Evolutionary conservation across 2,113 vertebrate genomes (phyloP), one percentile per base, ranked within the genome.

Genomic region (Scartelaos histophorus): DNA sequence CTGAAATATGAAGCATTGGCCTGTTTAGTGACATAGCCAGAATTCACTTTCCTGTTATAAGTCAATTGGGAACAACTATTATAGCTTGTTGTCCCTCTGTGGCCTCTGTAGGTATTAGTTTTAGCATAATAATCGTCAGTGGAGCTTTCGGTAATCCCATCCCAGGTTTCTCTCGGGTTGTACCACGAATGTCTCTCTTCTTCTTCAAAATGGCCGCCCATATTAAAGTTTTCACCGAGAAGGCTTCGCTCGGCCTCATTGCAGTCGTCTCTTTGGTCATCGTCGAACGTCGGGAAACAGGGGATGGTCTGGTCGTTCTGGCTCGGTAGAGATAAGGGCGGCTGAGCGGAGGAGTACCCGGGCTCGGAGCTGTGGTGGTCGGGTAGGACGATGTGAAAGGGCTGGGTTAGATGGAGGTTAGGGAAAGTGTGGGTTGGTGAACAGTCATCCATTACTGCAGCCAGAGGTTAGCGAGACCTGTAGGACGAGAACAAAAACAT

Each of bases 371-470:
- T 82, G 16, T 85, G 84, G 2, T 71, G 76, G 70, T 54, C 35
- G 66, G 80, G 77, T 45, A 77, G 12, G 7, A 66, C 56, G 56
- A 85, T 24, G 67, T 83, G 70, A 75, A 84, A 85, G 16, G 82
- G 54, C 6, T 76, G 82, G 71, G 35, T 73, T 49, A 78, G 87
- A 54, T 82, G 86, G 65, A 71, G 85, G 83, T 74, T 80, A 56
- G 85, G 19, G 85, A 88, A 88, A 71, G 80, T 74, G 10, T 82
- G 75, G 24, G 83, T 61, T 15, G 85, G 65, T 21, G 88, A 79
- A 29, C 34, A 67, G 66, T 88, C 81, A 3, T 90, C 90, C 91
- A 92, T 92, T 65, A 69, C 62, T 56, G 17, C 16, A 56, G 15
- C 12, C 3, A 71, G 58, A 68, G 64, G 76, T 76, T 60, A 57